A percentile compares a stretch with the other conserved stretches of the same genome.
These are phyloP conservation scores for Corythornis madagascariensis DNA, from an alignment of 2,113 vertebrate species.

Conservation along the genomic window DNA sequence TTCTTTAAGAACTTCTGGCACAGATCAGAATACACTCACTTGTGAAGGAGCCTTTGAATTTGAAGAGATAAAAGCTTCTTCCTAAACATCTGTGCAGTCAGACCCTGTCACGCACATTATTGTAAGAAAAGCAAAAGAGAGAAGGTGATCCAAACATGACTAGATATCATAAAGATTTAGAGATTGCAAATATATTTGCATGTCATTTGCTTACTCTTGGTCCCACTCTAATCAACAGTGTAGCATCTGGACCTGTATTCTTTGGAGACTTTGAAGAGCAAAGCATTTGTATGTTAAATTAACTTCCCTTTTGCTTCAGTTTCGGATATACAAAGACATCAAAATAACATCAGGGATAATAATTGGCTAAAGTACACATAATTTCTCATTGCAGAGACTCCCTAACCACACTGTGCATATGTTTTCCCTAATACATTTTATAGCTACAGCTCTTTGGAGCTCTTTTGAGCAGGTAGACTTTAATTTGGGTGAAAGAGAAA, in stretches of 20 bases:
- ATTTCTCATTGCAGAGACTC: not conserved
- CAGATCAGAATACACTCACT: not conserved
- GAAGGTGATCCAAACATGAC: not conserved
- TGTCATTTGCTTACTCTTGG: not conserved
- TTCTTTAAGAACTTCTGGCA: not conserved
- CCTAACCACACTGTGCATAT: not conserved
- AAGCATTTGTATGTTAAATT: not conserved
- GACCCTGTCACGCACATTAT: rapidly evolving
- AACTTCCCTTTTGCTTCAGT: not conserved
- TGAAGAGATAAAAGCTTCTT: not conserved
- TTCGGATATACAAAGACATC: not conserved
- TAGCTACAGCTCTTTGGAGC: not conserved
- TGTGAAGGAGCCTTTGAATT: not conserved
- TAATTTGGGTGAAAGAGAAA: not conserved
- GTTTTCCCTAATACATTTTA: not conserved
- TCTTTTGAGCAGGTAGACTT: not conserved
- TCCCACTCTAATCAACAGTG: not conserved
- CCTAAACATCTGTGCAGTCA: not conserved
- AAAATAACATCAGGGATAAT: not conserved
- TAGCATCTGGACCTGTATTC: not conserved
- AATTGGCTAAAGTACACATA: not conserved
- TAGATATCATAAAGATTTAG: not conserved
- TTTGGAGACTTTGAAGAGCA: not conserved
- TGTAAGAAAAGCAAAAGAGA: not conserved
- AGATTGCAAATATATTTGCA: not conserved